These are phyloP conservation scores for Schizopygopsis malacanthus DNA, from an alignment of 2,797 vertebrate species.

Conservation along the genomic window DNA sequence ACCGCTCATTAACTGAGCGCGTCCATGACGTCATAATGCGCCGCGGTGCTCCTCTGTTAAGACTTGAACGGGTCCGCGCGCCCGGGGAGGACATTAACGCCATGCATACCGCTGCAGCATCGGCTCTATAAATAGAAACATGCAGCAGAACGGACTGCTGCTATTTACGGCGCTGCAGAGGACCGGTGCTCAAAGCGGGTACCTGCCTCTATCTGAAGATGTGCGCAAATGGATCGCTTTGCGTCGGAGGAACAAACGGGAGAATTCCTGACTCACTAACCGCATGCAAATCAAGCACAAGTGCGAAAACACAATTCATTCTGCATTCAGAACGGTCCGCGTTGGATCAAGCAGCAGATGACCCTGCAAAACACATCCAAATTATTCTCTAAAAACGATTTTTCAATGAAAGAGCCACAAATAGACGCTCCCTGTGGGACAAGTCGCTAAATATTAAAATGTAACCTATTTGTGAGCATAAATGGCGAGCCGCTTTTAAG, in stretches of 20 bases:
- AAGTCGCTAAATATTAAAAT: conserved; percentile 12
- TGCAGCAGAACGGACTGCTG: conserved; percentile 79
- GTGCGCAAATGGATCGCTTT: not conserved
- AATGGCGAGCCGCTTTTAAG: not conserved
- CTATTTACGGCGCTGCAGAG: conserved; percentile 76
- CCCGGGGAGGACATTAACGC: conserved; percentile 68
- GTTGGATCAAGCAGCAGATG: not conserved
- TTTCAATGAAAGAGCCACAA: not conserved
- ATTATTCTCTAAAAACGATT: not conserved
- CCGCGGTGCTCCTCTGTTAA: conserved; percentile 62
- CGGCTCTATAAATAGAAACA: conserved; percentile 82
- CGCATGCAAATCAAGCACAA: conserved; percentile 10
- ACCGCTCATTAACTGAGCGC: conserved; percentile 54
- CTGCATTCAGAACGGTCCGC: not conserved
- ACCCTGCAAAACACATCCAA: not conserved
- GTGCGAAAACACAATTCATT: not conserved
- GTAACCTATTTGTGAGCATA: conserved; percentile 8
- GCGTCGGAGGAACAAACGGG: not conserved
- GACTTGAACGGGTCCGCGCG: conserved; percentile 71
- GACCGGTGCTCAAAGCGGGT: conserved; percentile 61
- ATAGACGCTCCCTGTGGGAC: conserved; percentile 11
- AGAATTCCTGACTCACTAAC: not conserved
- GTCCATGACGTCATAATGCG: conserved; percentile 64
- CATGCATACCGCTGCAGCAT: conserved; percentile 75
- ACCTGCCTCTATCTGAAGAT: conserved; percentile 53